These are phyloP conservation scores for Saccostrea cuccullata DNA, from an alignment of 1,140 invertebrate species.

Conservation along the genomic window DNA sequence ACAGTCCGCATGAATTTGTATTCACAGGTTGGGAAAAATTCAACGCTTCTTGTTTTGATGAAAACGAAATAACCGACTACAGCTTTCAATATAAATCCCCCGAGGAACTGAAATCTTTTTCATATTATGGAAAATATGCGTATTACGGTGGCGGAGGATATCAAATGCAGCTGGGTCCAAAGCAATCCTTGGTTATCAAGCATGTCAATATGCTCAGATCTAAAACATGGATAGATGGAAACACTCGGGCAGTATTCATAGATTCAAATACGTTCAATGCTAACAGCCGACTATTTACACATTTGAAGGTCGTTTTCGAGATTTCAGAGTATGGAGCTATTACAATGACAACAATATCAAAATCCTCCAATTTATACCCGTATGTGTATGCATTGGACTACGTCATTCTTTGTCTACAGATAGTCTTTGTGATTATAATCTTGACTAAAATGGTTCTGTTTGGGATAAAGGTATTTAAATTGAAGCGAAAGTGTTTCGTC, in stretches of 20 bases:
- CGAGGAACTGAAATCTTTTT: background rate
- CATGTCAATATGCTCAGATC: constrained; percentile 71
- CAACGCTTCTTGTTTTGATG: constrained; percentile 52
- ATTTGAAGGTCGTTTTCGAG: constrained; percentile 70
- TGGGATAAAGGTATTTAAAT: background rate
- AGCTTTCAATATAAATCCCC: constrained; percentile 39
- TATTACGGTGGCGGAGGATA: constrained; percentile 48
- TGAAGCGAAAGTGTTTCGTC: background rate
- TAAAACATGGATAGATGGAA: constrained; percentile 79
- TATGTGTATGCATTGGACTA: constrained; percentile 66
- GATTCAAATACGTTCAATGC: constrained; percentile 81
- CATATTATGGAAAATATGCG: constrained; percentile 36
- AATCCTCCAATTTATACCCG: constrained; percentile 65
- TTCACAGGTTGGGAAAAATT: constrained; percentile 46
- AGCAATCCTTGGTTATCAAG: constrained; percentile 44
- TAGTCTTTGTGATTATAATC: constrained; percentile 61
- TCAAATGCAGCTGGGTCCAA: constrained; percentile 50
- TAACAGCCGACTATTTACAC: constrained; percentile 77
- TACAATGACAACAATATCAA: constrained; percentile 56
- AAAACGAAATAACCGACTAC: constrained; percentile 48
- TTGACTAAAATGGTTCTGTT: constrained; percentile 44
- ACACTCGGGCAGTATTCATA: constrained; percentile 79
- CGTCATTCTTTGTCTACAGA: constrained; percentile 63
- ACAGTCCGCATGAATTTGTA: background rate
- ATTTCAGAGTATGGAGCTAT: constrained; percentile 77